phyloP scores from a whole-genome alignment of 2,113 vertebrate genomes.

The Oreamnos americanus region DNA sequence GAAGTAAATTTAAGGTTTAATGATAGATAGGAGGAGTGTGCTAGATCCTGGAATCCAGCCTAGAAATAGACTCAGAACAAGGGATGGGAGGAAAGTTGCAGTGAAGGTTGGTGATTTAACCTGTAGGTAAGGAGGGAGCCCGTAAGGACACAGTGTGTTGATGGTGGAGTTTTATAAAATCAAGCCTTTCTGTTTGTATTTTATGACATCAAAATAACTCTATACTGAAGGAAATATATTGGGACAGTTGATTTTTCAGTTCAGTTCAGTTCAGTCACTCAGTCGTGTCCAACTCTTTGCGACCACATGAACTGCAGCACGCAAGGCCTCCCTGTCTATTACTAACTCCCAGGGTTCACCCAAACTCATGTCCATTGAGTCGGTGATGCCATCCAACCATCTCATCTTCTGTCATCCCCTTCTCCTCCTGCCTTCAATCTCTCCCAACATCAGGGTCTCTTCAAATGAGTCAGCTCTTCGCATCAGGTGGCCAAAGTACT shows the following conservation, averaged over 20 bases:
- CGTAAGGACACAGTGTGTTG: no score
- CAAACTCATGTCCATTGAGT: background rate
- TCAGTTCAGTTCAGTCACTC: background rate
- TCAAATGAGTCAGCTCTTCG: background rate
- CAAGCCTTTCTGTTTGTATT: background rate
- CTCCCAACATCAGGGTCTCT: background rate
- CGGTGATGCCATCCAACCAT: background rate
- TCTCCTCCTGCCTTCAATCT: background rate
- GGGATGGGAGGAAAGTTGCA: background rate
- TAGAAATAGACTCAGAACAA: background rate
- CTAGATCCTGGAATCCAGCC: background rate
- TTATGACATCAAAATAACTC: background rate
- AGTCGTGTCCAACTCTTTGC: fast-evolving
- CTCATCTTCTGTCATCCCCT: background rate
- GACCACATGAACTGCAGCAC: background rate
- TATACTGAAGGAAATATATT: background rate
- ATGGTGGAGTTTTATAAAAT: background rate
- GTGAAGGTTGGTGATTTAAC: background rate
- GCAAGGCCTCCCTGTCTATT: background rate
- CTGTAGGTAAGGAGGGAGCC: background rate
- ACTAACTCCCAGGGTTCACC: background rate
- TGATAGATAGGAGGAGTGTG: background rate
- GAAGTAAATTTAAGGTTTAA: background rate
- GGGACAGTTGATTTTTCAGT: background rate
- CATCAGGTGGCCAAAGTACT: background rate